These are phyloP conservation scores for Iselma pallidipennis DNA, from an alignment of 2,888 invertebrate genomes.

Conservation along the genomic window DNA sequence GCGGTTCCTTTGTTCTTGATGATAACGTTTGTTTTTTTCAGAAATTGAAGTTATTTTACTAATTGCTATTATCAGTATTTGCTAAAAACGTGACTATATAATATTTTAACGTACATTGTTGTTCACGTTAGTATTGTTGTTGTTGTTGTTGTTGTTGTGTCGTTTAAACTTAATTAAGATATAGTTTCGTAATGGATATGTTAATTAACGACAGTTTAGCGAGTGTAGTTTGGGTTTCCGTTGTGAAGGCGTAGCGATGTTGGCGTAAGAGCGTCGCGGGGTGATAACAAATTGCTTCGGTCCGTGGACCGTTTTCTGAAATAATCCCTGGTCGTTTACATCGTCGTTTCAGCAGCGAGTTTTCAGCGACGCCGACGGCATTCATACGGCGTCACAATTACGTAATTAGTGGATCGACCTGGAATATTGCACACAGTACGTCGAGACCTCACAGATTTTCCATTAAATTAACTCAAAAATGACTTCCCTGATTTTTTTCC, in stretches of 20 bases:
- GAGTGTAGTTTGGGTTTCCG: not conserved
- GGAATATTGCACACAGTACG: not conserved
- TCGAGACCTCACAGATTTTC: not conserved
- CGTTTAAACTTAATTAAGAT: not conserved
- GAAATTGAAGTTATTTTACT: too few relatives aligned
- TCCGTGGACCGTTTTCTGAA: conserved; percentile 6
- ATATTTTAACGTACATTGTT: too few relatives aligned
- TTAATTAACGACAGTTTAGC: not conserved
- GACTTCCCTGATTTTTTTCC: too few relatives aligned
- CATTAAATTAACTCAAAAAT: too few relatives aligned
- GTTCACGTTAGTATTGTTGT: too few relatives aligned
- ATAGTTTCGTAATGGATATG: conserved; percentile 1
- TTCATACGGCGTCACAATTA: not conserved
- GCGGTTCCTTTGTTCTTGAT: too few relatives aligned
- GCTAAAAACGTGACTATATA: too few relatives aligned
- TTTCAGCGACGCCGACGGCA: not conserved
- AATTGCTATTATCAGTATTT: too few relatives aligned
- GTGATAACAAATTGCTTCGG: not conserved
- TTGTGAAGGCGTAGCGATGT: not conserved
- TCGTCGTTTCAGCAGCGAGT: not conserved
- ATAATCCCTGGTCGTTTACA: conserved; percentile 5
- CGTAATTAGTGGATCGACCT: not conserved
- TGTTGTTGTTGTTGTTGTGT: not conserved
- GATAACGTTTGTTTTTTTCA: too few relatives aligned
- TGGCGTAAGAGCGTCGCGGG: not conserved